These are phyloP conservation scores for Spilarctia lutea DNA, from an alignment of 2,888 invertebrate species.

Conservation along the genomic window DNA sequence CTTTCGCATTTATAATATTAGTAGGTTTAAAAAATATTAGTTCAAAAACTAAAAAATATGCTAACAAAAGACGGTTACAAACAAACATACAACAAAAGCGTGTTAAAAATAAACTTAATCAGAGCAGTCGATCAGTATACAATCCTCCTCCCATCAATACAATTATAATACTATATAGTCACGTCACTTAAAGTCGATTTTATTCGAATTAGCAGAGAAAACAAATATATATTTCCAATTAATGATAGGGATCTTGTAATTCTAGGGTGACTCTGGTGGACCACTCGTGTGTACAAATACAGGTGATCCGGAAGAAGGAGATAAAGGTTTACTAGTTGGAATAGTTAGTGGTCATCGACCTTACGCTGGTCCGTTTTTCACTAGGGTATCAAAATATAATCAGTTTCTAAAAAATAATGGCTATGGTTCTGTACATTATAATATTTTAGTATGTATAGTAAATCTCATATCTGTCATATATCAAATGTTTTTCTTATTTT, in stretches of 20 bases:
- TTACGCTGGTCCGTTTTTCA: constrained; percentile 48
- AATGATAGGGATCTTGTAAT: constrained; percentile 3
- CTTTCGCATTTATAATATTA: no score
- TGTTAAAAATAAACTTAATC: no score
- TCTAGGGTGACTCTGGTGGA: constrained; percentile 75
- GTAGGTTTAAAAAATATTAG: no score
- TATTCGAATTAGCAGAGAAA: not conserved
- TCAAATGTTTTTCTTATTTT: constrained; percentile 1
- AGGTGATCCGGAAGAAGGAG: constrained; percentile 56
- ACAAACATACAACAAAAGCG: no score
- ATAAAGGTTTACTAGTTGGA: constrained; percentile 62
- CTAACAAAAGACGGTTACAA: no score
- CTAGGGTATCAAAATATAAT: constrained; percentile 53
- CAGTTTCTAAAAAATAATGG: constrained; percentile 28
- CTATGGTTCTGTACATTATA: not conserved
- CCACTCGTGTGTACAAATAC: constrained; percentile 66
- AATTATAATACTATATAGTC: no score
- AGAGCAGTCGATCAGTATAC: no score
- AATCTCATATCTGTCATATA: not conserved
- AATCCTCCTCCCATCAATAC: no score
- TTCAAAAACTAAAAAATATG: no score
- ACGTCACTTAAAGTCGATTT: no score
- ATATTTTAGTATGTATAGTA: not conserved
- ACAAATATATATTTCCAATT: not conserved
- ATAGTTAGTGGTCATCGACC: constrained; percentile 42